Percentiles rank a stretch among this genome's conserved stretches.
phyloP scores from a whole-genome alignment of 2,888 invertebrate genomes.

The Erannis defoliaria region DNA sequence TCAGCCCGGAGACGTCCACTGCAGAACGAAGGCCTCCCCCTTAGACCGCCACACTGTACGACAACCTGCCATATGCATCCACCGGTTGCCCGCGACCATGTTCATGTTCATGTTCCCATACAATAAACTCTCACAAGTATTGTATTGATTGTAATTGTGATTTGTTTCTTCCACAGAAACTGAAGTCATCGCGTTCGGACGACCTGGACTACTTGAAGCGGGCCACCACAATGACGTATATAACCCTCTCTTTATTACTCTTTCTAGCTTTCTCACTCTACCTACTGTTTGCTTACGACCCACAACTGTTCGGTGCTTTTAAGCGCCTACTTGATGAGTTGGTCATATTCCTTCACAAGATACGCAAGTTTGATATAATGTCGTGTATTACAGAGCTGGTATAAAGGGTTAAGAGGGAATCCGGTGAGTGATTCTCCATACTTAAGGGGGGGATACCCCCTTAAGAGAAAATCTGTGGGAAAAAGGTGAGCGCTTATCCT shows the following conservation, averaged over 20 bases:
- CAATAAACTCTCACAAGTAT: no score
- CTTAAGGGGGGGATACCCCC: no score
- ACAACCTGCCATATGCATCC: no score
- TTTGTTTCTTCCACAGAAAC: slow-evolving; percentile 21
- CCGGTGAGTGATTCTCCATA: no score
- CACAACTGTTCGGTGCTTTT: slow-evolving; percentile 6
- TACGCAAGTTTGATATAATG: slow-evolving; percentile 10
- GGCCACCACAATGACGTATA: slow-evolving; percentile 29
- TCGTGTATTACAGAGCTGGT: slow-evolving; percentile 17
- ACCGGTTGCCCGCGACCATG: no score
- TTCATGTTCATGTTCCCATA: no score
- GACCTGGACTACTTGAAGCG: slow-evolving; percentile 22
- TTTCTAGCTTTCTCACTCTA: slow-evolving; percentile 18
- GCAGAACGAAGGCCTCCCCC: no score
- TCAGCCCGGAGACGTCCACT: no score
- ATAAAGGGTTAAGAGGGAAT: background rate
- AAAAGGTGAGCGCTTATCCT: no score
- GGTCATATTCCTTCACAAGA: background rate
- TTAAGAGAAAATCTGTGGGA: no score
- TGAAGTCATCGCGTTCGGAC: slow-evolving; percentile 8
- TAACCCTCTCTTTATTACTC: slow-evolving; percentile 14
- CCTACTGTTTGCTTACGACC: slow-evolving; percentile 14
- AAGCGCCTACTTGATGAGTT: background rate
- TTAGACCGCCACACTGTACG: no score
- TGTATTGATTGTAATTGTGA: background rate